A percentile compares a stretch with the other conserved stretches of the same genome.
Evolutionary conservation across 37 sponge, comb jelly and placozoan genomes (phyloP).

Genomic region (Axinella damicornis): DNA sequence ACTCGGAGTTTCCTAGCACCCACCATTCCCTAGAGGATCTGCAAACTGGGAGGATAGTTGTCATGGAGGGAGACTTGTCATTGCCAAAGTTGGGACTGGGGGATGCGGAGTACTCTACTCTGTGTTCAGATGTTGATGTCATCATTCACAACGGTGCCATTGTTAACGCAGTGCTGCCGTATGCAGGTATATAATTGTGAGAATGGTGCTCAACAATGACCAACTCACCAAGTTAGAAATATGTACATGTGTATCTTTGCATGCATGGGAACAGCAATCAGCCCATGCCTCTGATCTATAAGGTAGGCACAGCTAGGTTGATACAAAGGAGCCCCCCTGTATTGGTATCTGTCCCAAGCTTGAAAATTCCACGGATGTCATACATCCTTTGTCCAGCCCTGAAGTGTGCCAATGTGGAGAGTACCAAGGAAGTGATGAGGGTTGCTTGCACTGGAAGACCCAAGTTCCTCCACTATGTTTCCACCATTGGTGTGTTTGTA

Average conservation of each 20-base stretch:
- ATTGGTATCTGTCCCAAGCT: neutral
- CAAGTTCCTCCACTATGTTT: slow-evolving; percentile 60
- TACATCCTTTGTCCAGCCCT: slow-evolving; percentile 18
- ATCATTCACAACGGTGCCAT: slow-evolving; percentile 72
- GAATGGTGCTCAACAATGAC: too few relatives aligned
- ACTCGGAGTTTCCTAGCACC: neutral
- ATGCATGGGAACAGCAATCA: too few relatives aligned
- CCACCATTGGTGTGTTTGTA: slow-evolving; percentile 46
- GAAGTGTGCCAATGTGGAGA: slow-evolving; percentile 42
- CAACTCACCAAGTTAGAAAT: too few relatives aligned
- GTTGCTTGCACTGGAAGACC: slow-evolving; percentile 12
- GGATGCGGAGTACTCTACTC: slow-evolving; percentile 6
- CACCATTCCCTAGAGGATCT: too few relatives aligned
- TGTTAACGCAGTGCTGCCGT: slow-evolving; percentile 57
- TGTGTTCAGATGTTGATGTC: slow-evolving; percentile 27
- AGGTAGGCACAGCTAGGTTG: too few relatives aligned
- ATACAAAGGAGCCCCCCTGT: too few relatives aligned
- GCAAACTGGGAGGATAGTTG: slow-evolving; percentile 17
- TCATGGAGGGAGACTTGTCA: slow-evolving; percentile 48
- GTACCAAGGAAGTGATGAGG: slow-evolving; percentile 44
- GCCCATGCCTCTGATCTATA: too few relatives aligned
- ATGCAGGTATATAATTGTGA: slow-evolving; percentile 54
- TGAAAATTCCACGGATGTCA: too few relatives aligned
- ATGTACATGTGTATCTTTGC: too few relatives aligned
- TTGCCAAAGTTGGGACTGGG: slow-evolving; percentile 50